Conservation (phyloP, 2,113 vertebrate species). For the Chaenocephalus aceratus region DNA sequence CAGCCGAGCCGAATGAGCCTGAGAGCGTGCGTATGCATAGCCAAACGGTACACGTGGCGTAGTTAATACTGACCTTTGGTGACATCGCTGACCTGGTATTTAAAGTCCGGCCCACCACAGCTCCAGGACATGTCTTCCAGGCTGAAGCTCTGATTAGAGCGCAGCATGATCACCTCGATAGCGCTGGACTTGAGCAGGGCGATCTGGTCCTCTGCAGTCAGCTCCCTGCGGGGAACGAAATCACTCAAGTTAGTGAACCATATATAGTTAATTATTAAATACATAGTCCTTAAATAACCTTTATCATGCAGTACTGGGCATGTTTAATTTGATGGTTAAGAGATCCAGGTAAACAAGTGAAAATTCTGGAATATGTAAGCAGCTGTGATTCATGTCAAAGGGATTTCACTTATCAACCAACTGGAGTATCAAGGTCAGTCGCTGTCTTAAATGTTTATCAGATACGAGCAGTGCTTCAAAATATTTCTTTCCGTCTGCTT, state of each 20-base stretch:
- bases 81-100: conserved; percentile 92
- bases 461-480: background rate
- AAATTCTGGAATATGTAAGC: background rate
- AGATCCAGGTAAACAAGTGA: background rate
- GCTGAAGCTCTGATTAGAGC: conserved; percentile 96
- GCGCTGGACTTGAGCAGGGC: conserved; percentile 97
- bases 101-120: conserved; percentile 92
- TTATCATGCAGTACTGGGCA: background rate
- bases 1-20: background rate
- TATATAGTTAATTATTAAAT: background rate
- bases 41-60: conserved; percentile 22
- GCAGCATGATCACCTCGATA: conserved; percentile 98
- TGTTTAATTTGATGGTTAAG: background rate
- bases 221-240: conserved; percentile 81
- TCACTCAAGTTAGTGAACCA: background rate
- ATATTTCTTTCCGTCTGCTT: background rate
- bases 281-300: background rate
- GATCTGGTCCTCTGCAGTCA: conserved; percentile 95
- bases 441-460: conserved; percentile 10
- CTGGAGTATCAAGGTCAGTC: conserved; percentile 1
- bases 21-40: background rate
- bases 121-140: conserved; percentile 97
- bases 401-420: conserved; percentile 20
- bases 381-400: background rate
- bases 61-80: conserved; percentile 87